Evolutionary conservation across 1,140 invertebrate species (phyloP).

Genomic region (Conopomorpha cramerella): DNA sequence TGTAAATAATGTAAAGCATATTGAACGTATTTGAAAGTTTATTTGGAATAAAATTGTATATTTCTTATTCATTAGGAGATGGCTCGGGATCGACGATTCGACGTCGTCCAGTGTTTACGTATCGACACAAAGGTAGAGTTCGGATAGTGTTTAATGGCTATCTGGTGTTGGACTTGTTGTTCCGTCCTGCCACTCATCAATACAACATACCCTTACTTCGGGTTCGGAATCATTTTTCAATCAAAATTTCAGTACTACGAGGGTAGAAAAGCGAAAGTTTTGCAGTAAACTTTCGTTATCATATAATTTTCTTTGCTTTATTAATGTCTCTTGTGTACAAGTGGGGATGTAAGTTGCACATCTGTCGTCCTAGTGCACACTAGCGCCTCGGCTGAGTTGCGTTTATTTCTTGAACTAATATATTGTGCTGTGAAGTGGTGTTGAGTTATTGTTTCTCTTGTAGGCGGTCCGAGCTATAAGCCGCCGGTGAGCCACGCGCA

Average conservation of each 20-base stretch:
- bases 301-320: no score
- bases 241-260: no score
- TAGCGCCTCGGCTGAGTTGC: neutral
- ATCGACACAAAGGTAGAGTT: slow-evolving; percentile 47
- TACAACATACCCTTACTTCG: no score
- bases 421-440: slow-evolving; percentile 34
- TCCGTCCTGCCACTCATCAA: slow-evolving; percentile 3
- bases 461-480: slow-evolving; percentile 42
- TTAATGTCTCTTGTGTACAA: no score
- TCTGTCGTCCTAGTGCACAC: no score
- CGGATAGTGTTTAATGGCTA: slow-evolving; percentile 4
- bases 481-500: slow-evolving; percentile 47
- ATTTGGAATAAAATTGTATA: slow-evolving; percentile 12
- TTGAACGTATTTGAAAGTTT: slow-evolving; percentile 9
- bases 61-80: slow-evolving; percentile 32
- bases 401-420: no score
- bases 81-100: slow-evolving; percentile 16
- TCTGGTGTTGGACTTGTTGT: slow-evolving; percentile 15
- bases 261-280: no score
- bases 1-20: slow-evolving; percentile 50
- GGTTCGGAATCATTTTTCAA: no score
- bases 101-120: no score
- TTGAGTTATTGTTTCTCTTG: slow-evolving; percentile 45
- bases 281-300: no score
- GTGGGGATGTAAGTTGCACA: no score